Conservation (phyloP, 2,797 vertebrate species). For the Arremon brunneinucha region DNA sequence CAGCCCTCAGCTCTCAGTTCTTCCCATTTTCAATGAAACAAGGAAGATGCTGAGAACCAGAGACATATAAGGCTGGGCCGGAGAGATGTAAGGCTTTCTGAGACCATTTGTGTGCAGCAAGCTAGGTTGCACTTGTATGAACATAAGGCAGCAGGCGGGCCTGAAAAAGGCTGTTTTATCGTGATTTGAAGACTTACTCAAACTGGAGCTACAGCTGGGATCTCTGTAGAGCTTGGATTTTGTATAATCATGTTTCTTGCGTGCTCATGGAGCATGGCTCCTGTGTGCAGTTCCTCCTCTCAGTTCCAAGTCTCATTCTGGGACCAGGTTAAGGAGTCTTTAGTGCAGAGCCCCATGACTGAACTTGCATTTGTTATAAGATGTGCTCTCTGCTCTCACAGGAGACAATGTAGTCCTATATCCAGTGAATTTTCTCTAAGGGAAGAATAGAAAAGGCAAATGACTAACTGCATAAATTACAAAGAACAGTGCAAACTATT, state of each 20-base stretch:
- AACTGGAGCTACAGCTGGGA: not conserved
- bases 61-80: accelerated
- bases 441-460: not conserved
- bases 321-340: not conserved
- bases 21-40: not conserved
- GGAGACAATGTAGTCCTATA: not conserved
- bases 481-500: not conserved
- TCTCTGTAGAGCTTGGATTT: not conserved
- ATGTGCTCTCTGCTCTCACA: not conserved
- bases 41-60: not conserved
- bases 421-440: not conserved
- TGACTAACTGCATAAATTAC: not conserved
- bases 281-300: not conserved
- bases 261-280: not conserved
- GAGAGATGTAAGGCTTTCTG: not conserved
- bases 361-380: not conserved
- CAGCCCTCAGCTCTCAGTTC: not conserved
- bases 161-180: not conserved
- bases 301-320: not conserved
- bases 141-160: not conserved
- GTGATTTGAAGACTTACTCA: not conserved
- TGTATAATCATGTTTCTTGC: not conserved
- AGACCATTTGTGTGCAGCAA: not conserved
- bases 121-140: not conserved
- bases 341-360: not conserved